Evolutionary conservation across 2,888 invertebrate species (phyloP), one percentile per base, ranked within the genome.

Genomic region (Cryptocephalus moraei): DNA sequence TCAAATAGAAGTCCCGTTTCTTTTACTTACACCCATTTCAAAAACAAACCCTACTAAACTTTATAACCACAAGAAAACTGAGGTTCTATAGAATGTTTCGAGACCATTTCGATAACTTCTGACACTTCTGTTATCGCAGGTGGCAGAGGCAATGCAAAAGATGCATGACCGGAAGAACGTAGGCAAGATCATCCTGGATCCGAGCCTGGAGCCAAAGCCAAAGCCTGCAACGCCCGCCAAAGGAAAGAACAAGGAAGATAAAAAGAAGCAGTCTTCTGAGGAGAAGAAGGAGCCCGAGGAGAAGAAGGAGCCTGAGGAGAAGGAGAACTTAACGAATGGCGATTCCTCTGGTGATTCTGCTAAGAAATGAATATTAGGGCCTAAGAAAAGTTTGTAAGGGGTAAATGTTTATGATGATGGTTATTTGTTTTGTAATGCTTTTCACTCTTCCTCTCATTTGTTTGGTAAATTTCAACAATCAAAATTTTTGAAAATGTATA

Each of bases 161-260:
- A 86, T 92, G 83, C 91, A 91, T 71, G 91, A 91, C 64, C 82
- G 90, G 63, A 90, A 89, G 73, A 91, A 92, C 72, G 81, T 91
- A 61, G 92, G 92, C 47, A 91, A 91, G 71, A 79, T 92, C 41
- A 79, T 91, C 40, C 73, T 92, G 53, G 89, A 91, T 66, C 89
- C 90, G 22, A 81, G 82, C 39, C 67, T 85, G 67, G 85, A 85
- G 67, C 86, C 86, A 1, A 86, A 86, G 62, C 86, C 86, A 32
- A 86, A 86, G 67, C 85, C 86, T 34, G 84, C 84, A 14, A 86
- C 86, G 8, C 86, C 86, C 1, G 84, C 84, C 48, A 86, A 86
- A 68, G 81, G 80, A 55, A 86, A 85, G 63, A 73, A 77, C 49
- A 81, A 82, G 59, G 82, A 84, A 61, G 82, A 84, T 64, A 83